Conservation (phyloP, 1,140 invertebrate species). For the Eriocheir sinensis region DNA sequence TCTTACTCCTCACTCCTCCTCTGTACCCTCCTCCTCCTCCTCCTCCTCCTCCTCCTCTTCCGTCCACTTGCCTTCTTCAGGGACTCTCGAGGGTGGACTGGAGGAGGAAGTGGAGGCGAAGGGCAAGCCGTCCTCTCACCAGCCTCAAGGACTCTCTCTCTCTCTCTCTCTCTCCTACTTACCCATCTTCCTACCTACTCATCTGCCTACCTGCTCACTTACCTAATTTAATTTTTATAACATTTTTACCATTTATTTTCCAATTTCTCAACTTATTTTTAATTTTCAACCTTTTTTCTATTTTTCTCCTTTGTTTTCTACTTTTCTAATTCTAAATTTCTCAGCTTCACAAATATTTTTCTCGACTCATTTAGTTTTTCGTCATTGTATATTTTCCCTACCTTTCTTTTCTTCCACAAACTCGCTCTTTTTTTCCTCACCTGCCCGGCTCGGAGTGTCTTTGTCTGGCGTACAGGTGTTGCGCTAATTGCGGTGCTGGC, state of each 20-base stretch:
- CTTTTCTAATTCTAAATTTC: neutral
- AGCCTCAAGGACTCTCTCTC: neutral
- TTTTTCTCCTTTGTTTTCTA: neutral
- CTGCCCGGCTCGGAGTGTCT: no score
- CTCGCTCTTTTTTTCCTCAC: no score
- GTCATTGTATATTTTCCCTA: neutral
- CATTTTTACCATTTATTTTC: neutral
- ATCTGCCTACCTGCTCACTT: no score
- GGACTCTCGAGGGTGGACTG: neutral
- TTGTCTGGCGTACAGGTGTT: no score
- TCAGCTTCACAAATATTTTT: no score
- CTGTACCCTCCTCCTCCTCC: neutral
- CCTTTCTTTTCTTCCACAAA: no score
- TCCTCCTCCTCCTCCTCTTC: neutral
- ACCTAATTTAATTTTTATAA: no score
- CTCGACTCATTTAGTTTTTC: no score
- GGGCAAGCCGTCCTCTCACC: neutral
- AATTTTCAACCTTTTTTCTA: neutral
- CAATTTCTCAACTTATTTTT: neutral
- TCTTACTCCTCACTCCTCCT: neutral
- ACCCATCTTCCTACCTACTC: no score
- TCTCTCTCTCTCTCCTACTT: constrained; percentile 22
- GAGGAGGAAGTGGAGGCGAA: neutral
- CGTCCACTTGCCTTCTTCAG: neutral
- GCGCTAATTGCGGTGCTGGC: no score